A percentile compares a stretch with the other conserved stretches of the same genome.
Conservation (phyloP, 1,140 invertebrate genomes). For the Phenacoccus solenopsis region DNA sequence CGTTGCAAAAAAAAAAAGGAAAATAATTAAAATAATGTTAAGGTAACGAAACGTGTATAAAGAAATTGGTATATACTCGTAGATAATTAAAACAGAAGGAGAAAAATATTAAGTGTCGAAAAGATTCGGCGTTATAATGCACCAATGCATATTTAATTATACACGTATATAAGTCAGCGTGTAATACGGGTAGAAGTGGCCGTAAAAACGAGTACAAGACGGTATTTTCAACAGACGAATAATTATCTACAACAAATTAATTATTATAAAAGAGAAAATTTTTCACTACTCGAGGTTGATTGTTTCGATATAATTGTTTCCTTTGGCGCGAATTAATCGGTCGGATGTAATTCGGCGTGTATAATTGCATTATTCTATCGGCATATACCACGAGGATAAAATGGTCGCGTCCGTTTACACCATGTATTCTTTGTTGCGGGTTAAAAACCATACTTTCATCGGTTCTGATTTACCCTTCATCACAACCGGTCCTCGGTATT, state of each 20-base stretch:
- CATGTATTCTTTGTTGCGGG: constrained; percentile 33
- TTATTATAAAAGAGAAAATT: neutral
- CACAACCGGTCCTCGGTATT: constrained; percentile 71
- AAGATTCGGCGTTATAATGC: too few species aligned
- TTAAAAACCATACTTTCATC: constrained; percentile 89
- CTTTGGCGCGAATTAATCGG: neutral
- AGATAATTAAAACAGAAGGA: too few species aligned
- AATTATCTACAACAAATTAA: neutral
- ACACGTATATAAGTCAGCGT: too few species aligned
- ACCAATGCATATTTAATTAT: too few species aligned
- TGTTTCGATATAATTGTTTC: neutral
- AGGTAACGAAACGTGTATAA: too few species aligned
- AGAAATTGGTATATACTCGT: too few species aligned
- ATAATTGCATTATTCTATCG: neutral
- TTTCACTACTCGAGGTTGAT: neutral
- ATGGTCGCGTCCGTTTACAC: neutral
- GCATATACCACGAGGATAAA: neutral
- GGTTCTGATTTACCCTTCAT: constrained; percentile 93
- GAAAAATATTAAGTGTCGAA: too few species aligned
- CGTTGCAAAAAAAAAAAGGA: too few species aligned
- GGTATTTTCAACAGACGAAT: too few species aligned
- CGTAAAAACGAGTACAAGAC: too few species aligned
- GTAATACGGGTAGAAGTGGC: too few species aligned
- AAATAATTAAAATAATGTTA: too few species aligned
- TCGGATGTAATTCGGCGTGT: neutral